Evolutionary conservation across 1,140 invertebrate genomes (phyloP).

Genomic region (Ceratoteleas bidentatus): DNA sequence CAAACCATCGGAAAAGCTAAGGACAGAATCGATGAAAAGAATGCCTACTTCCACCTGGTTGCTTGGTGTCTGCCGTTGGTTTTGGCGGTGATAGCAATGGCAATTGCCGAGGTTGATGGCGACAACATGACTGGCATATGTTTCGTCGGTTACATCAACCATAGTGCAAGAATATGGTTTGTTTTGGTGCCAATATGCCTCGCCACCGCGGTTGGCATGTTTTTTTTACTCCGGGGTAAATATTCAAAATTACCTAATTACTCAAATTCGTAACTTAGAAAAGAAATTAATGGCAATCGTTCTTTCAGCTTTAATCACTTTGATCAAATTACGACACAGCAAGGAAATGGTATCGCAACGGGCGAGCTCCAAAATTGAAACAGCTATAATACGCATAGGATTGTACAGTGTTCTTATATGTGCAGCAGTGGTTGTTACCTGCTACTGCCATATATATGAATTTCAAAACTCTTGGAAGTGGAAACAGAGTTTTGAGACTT

Average conservation of each 20-base stretch:
- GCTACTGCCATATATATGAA: slow-evolving; percentile 91
- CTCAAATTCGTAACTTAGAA: too few species aligned
- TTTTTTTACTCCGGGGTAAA: slow-evolving; percentile 90
- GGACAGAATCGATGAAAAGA: slow-evolving; percentile 94
- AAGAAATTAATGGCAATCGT: neutral
- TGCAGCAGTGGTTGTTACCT: slow-evolving; percentile 88
- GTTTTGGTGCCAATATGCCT: slow-evolving; percentile 89
- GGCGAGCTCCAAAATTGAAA: slow-evolving; percentile 90
- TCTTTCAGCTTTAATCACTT: slow-evolving; percentile 85
- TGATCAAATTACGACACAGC: slow-evolving; percentile 90
- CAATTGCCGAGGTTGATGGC: slow-evolving; percentile 94
- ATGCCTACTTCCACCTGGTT: slow-evolving; percentile 96
- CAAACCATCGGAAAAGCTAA: slow-evolving; percentile 92
- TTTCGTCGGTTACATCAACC: slow-evolving; percentile 94
- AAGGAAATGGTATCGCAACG: slow-evolving; percentile 90
- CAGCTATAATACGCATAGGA: slow-evolving; percentile 90
- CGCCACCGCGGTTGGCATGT: slow-evolving; percentile 87
- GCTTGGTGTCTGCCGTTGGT: slow-evolving; percentile 97
- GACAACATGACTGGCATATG: slow-evolving; percentile 96
- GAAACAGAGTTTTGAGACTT: slow-evolving; percentile 88
- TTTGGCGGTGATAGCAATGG: slow-evolving; percentile 94
- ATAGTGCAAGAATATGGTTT: slow-evolving; percentile 87
- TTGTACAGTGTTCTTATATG: slow-evolving; percentile 88
- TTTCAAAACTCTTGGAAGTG: slow-evolving; percentile 88
- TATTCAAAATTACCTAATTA: slow-evolving; percentile 30